Evolutionary conservation across 1,140 invertebrate species (phyloP), one percentile per base, ranked within the genome.

Genomic region (Drosophila eugracilis): DNA sequence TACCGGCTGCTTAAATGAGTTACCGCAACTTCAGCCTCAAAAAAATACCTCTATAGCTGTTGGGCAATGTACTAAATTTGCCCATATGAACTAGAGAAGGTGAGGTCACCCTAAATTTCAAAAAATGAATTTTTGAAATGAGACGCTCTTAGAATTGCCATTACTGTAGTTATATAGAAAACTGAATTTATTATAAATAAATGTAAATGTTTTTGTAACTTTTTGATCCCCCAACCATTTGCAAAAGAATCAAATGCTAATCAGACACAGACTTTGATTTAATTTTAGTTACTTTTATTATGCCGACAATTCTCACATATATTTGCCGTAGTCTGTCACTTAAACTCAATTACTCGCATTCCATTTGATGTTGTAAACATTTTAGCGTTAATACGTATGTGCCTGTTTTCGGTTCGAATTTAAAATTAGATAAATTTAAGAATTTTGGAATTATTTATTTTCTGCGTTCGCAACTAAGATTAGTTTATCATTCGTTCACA

Each of bases 361-460:
- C 63, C 49, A 70, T 57, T 57, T 69, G 49, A 70, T 67, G 66
- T 45, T 37, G 41, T 69, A 50, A 59, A 59, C 54, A 59, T 37
- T 45, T 45, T 50, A 59, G 22, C 67, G 54, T 59, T 70, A 49
- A 59, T 72, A 72, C 53, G 45, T 59, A 59, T 60, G 41, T 73
- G 60, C 60, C 42, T 59, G 62, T 54, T 24, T 55, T 52, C 49
- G 50, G 41, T 55, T 69, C 62, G 41, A 69, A 74, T 80, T 77
- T 76, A 76, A 73, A 79, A 85, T 84, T 69, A 79, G 60, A 65
- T 85, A 73, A 80, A 76, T 80, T 85, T 73, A 69, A 63, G 77
- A 85, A 80, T 86, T 86, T 85, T 86, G 80, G 80, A 85, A 85
- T 85, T 85, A 49, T 70, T 67, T 85, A 72, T 70, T 73, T 47